Percentiles rank a stretch among this genome's conserved stretches.
phyloP scores from a whole-genome alignment of 2,797 vertebrate species.

The Pangasius macronema region DNA sequence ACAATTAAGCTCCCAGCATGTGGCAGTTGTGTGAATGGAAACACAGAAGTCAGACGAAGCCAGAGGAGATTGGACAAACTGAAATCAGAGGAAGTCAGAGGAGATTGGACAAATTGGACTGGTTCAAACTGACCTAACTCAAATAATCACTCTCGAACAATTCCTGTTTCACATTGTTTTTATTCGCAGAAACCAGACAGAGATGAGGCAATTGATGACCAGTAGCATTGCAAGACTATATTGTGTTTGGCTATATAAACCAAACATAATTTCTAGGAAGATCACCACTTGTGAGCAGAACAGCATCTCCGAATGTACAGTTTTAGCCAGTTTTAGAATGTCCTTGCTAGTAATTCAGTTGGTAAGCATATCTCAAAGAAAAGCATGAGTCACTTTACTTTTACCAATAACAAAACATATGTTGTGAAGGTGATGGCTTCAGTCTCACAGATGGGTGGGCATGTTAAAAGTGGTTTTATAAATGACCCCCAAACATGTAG shows the following conservation, averaged over 20 bases:
- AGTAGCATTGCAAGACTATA: not conserved
- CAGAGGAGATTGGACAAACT: not conserved
- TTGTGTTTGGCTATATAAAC: not conserved
- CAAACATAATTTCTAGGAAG: not conserved
- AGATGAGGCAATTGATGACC: not conserved
- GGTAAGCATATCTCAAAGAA: not conserved
- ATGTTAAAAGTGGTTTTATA: not conserved
- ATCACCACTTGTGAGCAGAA: not conserved
- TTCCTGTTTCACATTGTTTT: no score
- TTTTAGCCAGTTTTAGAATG: not conserved
- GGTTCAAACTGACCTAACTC: not conserved
- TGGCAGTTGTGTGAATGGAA: not conserved
- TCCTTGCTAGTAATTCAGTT: not conserved
- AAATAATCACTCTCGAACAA: no score
- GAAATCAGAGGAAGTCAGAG: not conserved
- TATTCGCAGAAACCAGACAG: no score
- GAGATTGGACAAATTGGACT: not conserved
- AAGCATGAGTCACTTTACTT: no score
- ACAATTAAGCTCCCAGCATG: not conserved
- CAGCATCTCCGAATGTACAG: not conserved
- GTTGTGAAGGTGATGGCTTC: not conserved
- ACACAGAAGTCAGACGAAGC: not conserved
- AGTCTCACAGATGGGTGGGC: not conserved
- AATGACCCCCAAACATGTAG: not conserved
- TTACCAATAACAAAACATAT: not conserved